Evolutionary conservation across 2,797 vertebrate genomes (phyloP), one percentile per base, ranked within the genome.

Genomic region (Intellagama lesueurii): DNA sequence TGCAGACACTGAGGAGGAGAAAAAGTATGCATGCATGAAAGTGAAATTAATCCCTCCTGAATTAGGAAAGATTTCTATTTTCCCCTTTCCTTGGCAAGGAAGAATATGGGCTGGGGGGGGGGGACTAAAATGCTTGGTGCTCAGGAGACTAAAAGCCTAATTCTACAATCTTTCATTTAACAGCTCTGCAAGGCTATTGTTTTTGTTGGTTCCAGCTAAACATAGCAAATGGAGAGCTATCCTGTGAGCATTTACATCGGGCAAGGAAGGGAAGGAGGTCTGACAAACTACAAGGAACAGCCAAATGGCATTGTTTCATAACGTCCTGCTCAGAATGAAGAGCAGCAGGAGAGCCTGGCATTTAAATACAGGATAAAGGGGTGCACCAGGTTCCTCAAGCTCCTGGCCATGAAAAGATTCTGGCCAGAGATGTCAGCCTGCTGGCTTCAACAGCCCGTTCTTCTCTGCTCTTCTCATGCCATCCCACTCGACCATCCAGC

Each of bases 301-400:
- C 22, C 70, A 85, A 60, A 72, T 73, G 84, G 87, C 81, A 76
- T 77, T 12, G n/a, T 2, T 88, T 22, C 30, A 82, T 32, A 83
- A 88, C 73, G 70, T 68, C 3, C 6, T 83, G 73, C 14, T 77
- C 72, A 68, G 26, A 83, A 77, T 52, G 70, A 82, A 88, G 22
- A 87, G 80, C 56, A 17, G 35, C 56, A 82, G 80, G 70, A 64
- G n/a, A 19, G n/a, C 40, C 64, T 26, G 79, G 56, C 7, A 16
- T 28, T 66, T 66, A 66, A 86, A 66, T 22, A 47, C 44, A 60
- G 28, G 35, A 44, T 17, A 88, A 35, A 66, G 30, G 28, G 28
- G 47, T 60, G 14, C 6, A 14, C 19, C 28, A 12, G 24, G 28
- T 69, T 68, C 24, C 26, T 26, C 17, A 32, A 68, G 49, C 47